Evolutionary conservation across 2,888 invertebrate genomes (phyloP).

Genomic region (Chrysopilus asiliformis): DNA sequence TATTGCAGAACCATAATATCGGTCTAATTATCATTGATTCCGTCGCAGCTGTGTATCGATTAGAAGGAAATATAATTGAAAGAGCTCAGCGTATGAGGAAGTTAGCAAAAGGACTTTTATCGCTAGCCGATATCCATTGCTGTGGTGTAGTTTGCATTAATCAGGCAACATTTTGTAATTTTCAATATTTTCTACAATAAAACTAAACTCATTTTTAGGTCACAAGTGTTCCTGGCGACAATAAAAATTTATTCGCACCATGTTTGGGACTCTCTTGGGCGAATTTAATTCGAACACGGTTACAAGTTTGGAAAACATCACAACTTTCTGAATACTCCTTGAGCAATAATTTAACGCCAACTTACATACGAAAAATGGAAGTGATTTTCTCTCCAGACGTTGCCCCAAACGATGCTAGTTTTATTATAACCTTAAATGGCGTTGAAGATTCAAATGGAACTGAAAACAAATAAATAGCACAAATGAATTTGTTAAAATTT

Average conservation of each 20-base stretch:
- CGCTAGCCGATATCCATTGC: neutral
- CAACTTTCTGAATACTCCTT: too few relatives aligned
- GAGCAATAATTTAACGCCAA: too few relatives aligned
- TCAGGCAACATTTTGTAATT: neutral
- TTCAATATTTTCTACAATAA: neutral
- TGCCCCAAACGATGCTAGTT: neutral
- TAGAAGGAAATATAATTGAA: neutral
- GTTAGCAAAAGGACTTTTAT: neutral
- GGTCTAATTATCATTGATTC: neutral
- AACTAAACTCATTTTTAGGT: neutral
- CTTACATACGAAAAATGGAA: neutral
- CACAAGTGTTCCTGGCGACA: neutral
- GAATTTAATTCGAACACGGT: neutral
- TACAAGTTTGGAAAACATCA: too few relatives aligned
- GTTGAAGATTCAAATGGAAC: too few relatives aligned
- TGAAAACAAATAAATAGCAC: too few relatives aligned
- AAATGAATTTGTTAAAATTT: too few relatives aligned
- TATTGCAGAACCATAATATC: neutral
- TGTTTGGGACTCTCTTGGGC: neutral
- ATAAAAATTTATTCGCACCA: neutral
- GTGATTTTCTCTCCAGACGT: neutral
- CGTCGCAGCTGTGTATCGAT: neutral
- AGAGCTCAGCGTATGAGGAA: neutral
- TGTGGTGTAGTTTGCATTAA: neutral
- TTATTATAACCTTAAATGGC: neutral